Evolutionary conservation across 2,888 invertebrate species (phyloP), one percentile per base, ranked within the genome.

Genomic region (Venusia cambrica): DNA sequence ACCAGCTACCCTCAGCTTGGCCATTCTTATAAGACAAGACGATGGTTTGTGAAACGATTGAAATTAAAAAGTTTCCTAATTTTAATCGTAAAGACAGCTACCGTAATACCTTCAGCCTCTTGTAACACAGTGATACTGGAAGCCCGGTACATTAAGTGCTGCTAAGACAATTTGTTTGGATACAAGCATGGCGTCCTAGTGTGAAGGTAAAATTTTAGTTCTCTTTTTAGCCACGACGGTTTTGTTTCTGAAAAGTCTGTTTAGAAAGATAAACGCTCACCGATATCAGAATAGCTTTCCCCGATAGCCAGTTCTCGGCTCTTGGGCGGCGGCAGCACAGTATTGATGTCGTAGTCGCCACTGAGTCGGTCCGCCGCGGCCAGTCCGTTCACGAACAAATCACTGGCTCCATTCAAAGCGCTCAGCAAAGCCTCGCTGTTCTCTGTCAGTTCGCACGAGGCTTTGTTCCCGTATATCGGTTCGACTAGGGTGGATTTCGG

Each of bases 241-340:
- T 5, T 11, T 10, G n/a, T n/a, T n/a, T n/a, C n/a, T n/a, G 10
- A 19, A 18, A 18, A 8, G 8, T 18, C 8, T 18, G 2, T 19
- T 5, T 8, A 9, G 19, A 4, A 8, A 19, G 9, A 19, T 19
- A 10, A 6, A 30, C 38, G 57, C 73, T 74, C 54, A 87, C 88
- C 88, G 36, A 88, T 85, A 70, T 88, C 88, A 1, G 87, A 87
- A 57, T 87, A 88, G 57, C 87, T 88, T 53, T 88, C 88, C 20
- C 88, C 88, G 32, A 88, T 88, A 1, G 88, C 88, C n/a, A 87
- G 54, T 55, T 88, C 88, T 26, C 88, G 59, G 38, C 67, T 84
- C 51, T 87, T 87, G 2, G 88, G 88, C 31, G 88, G 87, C 5
- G 88, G 88, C 41, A 88, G 57, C 1, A 88, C 87, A 5, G 69